Conservation (phyloP, 2,797 vertebrate genomes). For the Hydrocynus forskahlii region DNA sequence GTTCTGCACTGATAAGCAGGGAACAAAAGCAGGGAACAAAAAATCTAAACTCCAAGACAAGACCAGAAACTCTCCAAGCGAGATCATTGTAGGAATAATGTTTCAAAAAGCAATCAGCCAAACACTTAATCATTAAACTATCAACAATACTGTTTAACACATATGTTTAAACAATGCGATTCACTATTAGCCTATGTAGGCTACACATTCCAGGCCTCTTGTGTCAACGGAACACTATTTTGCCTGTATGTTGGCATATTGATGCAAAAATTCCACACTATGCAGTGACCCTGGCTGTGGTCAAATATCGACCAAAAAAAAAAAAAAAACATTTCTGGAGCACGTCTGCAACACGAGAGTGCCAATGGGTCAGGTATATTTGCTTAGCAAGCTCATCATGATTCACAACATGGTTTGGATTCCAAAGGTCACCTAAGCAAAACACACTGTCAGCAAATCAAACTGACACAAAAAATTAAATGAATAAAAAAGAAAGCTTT, state of each 20-base stretch:
- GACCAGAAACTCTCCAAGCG: too few relatives aligned
- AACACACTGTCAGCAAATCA: constrained; percentile 24
- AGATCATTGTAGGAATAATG: background rate
- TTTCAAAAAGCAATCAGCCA: background rate
- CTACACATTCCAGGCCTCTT: background rate
- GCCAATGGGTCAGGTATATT: constrained; percentile 59
- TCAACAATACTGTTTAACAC: background rate
- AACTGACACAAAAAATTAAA: background rate
- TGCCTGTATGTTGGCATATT: background rate
- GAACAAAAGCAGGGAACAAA: constrained; percentile 6
- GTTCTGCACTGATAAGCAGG: constrained; percentile 17
- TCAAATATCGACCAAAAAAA: constrained; percentile 67
- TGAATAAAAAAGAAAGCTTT: background rate
- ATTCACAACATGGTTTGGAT: constrained; percentile 53
- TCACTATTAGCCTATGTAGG: background rate
- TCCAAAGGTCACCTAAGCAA: constrained; percentile 69
- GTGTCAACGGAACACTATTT: background rate
- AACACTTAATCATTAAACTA: background rate
- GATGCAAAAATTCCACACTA: background rate
- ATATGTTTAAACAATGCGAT: background rate
- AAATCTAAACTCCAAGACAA: background rate
- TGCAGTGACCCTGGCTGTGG: background rate
- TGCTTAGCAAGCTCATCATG: constrained; percentile 57
- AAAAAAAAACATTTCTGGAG: background rate
- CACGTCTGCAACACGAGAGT: constrained; percentile 18